Conservation (phyloP, 2,113 vertebrate species). For the Oryzias woworae region DNA sequence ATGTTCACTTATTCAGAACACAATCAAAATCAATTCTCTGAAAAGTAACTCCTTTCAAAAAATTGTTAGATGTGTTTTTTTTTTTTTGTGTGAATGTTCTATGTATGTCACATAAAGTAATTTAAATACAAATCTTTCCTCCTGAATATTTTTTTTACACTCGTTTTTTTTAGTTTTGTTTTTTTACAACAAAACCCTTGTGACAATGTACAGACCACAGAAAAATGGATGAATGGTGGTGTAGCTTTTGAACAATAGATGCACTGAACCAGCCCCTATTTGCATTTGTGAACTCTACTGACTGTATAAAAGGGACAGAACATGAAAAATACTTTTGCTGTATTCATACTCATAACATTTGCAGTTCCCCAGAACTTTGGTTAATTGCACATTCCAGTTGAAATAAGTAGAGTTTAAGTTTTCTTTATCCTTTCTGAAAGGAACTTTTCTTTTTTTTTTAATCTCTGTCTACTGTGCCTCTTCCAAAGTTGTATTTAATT, state of each 20-base stretch:
- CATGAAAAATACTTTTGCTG: neutral
- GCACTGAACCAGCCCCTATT: neutral
- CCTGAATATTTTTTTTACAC: too few species aligned
- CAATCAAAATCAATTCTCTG: too few species aligned
- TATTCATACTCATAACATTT: neutral
- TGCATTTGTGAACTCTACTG: neutral
- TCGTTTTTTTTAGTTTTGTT: too few species aligned
- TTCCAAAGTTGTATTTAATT: constrained; percentile 41
- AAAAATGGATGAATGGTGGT: neutral
- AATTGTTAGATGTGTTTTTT: too few species aligned
- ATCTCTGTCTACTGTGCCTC: constrained; percentile 13
- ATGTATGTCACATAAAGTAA: too few species aligned
- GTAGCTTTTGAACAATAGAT: neutral
- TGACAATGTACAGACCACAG: neutral
- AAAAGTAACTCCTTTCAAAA: too few species aligned
- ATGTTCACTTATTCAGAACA: too few species aligned
- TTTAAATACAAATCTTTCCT: too few species aligned
- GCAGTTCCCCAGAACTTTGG: neutral
- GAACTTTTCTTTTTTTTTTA: constrained; percentile 10
- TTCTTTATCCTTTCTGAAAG: constrained; percentile 13
- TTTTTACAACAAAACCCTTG: too few species aligned
- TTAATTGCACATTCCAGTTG: constrained; percentile 4
- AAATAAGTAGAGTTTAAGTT: constrained; percentile 18
- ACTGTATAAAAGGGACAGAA: neutral
- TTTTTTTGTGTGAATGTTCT: too few species aligned